Evolutionary conservation across 2,113 vertebrate genomes (phyloP).

Genomic region (Cynoglossus semilaevis): DNA sequence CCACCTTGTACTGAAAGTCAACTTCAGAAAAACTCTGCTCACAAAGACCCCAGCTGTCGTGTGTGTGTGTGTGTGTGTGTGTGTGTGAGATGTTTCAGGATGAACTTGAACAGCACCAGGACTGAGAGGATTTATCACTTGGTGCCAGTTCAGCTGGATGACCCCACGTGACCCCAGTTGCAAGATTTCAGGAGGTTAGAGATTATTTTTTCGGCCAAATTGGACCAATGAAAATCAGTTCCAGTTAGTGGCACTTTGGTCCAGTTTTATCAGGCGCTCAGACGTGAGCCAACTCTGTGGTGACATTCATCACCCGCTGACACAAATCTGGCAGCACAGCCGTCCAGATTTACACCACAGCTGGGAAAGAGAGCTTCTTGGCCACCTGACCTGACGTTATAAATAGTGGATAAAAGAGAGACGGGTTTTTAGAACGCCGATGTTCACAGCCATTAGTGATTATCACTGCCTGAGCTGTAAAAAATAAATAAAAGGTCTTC

Average conservation of each 20-base stretch:
- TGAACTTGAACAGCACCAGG: neutral
- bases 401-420: neutral
- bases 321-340: conserved; percentile 8
- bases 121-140: neutral
- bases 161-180: neutral
- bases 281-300: neutral
- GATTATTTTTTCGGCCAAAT: conserved; percentile 1
- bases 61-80: no score
- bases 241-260: conserved; percentile 5
- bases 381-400: neutral
- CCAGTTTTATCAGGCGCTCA: neutral
- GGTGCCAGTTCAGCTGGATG: neutral
- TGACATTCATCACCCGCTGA: conserved; percentile 12
- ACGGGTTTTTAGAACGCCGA: neutral
- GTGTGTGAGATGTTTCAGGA: neutral
- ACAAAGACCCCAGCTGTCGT: neutral
- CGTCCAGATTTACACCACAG: conserved; percentile 1
- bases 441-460: neutral
- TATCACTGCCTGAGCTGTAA: conserved; percentile 12
- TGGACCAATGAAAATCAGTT: neutral
- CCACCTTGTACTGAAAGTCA: neutral
- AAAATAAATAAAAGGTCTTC: neutral
- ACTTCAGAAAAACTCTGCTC: neutral
- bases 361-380: neutral
- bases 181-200: no score